A percentile compares a stretch with the other conserved stretches of the same genome.
Evolutionary conservation across 2,797 vertebrate species (phyloP).

Genomic region (Knipowitschia caucasica): DNA sequence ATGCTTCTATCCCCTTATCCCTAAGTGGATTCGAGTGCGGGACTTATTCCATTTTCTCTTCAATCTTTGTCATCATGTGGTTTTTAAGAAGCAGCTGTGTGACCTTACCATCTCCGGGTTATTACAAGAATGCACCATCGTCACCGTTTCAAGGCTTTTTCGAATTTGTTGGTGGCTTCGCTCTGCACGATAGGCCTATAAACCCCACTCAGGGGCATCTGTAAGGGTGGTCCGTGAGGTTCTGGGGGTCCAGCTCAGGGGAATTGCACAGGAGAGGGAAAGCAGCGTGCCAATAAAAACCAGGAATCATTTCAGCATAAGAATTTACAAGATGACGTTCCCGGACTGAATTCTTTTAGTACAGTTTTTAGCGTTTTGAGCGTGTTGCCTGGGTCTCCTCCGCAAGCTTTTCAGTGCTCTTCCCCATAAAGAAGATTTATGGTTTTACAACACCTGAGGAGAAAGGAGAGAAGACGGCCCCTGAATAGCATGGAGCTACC

Average conservation of each 20-base stretch:
- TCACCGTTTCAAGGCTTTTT: conserved; percentile 21
- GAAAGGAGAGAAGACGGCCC: conserved; percentile 56
- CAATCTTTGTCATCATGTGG: neutral
- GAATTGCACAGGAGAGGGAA: conserved; percentile 11
- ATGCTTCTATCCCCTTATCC: neutral
- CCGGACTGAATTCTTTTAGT: neutral
- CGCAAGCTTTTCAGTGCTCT: conserved; percentile 59
- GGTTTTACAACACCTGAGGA: conserved; percentile 76
- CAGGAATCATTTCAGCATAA: conserved; percentile 14
- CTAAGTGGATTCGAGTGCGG: neutral
- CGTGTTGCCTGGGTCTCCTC: conserved; percentile 61
- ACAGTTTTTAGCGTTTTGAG: conserved; percentile 19
- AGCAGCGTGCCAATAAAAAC: conserved; percentile 53
- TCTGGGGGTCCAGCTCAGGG: conserved; percentile 20
- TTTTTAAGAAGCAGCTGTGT: conserved; percentile 11
- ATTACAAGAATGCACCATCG: conserved; percentile 6
- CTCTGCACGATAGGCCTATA: conserved; percentile 54
- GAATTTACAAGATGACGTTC: conserved; percentile 6
- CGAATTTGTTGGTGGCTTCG: conserved; percentile 47
- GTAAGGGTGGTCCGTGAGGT: conserved; percentile 50
- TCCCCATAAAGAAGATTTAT: conserved; percentile 71
- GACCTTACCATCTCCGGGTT: neutral
- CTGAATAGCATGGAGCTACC: conserved; percentile 69
- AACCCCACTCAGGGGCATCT: conserved; percentile 57
- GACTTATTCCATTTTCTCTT: neutral